A percentile compares a stretch with the other conserved stretches of the same genome.
These are phyloP conservation scores for Kryptolebias marmoratus DNA, from an alignment of 2,113 vertebrate genomes.

Conservation along the genomic window DNA sequence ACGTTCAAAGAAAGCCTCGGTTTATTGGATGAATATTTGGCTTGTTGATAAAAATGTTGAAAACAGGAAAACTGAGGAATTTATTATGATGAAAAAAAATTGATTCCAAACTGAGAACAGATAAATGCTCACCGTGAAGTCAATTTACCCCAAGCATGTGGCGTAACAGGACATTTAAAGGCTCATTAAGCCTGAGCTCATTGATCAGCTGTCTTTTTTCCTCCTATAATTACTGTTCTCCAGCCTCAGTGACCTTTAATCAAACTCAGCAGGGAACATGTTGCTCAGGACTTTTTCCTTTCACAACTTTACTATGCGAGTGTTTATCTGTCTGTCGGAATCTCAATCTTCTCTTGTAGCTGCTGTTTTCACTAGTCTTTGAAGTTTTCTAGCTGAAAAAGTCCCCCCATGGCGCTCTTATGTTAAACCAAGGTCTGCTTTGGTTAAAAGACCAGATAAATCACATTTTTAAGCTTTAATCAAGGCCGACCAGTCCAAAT, in stretches of 20 bases:
- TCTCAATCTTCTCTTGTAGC: neutral
- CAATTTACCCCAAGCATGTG: conserved; percentile 42
- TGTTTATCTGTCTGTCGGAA: neutral
- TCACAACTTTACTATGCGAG: neutral
- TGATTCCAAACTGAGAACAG: conserved; percentile 35
- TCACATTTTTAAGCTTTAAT: neutral
- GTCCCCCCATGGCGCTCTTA: too few species aligned
- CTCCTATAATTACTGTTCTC: conserved; percentile 49
- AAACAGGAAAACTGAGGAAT: neutral
- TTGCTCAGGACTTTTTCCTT: neutral
- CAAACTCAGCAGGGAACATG: conserved; percentile 35
- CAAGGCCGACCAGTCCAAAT: neutral
- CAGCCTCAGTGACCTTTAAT: conserved; percentile 34
- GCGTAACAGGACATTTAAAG: conserved; percentile 43
- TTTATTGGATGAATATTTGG: neutral
- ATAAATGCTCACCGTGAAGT: conserved; percentile 39
- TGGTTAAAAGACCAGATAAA: neutral
- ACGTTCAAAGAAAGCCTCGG: neutral
- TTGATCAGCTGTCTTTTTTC: conserved; percentile 33
- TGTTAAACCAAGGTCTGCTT: neutral
- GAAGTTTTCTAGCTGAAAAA: too few species aligned
- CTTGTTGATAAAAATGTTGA: neutral
- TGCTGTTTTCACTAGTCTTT: too few species aligned
- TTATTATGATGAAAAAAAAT: conserved; percentile 4
- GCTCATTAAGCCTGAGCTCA: conserved; percentile 54